Conservation (phyloP, 1,140 invertebrate genomes). For the Calliphora vicina region DNA sequence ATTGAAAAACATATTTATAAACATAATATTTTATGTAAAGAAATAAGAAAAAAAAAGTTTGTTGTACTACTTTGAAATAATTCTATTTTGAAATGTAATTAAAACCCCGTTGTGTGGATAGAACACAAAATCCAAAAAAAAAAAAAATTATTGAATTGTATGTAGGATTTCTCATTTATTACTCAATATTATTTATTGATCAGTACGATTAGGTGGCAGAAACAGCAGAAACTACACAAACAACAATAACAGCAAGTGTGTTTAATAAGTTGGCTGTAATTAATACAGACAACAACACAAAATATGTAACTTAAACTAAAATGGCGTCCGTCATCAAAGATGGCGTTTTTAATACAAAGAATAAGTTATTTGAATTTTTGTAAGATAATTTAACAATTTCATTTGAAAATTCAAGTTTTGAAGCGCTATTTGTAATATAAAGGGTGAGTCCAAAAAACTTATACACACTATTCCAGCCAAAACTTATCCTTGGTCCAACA, state of each 20-base stretch:
- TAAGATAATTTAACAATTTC: too few relatives aligned
- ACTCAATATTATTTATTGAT: background rate
- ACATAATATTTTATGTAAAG: background rate
- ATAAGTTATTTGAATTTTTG: too few relatives aligned
- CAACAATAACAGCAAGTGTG: background rate
- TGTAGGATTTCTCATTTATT: background rate
- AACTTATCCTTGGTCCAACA: too few relatives aligned
- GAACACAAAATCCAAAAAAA: background rate
- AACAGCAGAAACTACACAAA: background rate
- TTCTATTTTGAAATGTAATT: constrained; percentile 16
- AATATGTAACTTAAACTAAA: too few relatives aligned
- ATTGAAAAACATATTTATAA: background rate
- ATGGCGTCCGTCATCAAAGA: background rate
- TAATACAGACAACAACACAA: background rate
- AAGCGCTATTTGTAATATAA: too few relatives aligned
- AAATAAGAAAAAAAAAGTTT: background rate
- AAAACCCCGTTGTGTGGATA: background rate
- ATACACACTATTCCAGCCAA: too few relatives aligned
- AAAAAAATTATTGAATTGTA: background rate
- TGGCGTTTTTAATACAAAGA: background rate
- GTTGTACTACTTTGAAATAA: background rate
- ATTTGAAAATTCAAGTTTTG: too few relatives aligned
- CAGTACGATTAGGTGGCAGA: background rate
- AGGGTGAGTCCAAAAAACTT: too few relatives aligned
- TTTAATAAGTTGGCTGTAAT: background rate